Evolutionary conservation across 2,113 vertebrate genomes (phyloP), one percentile per base, ranked within the genome.

Genomic region (Octodon degus): DNA sequence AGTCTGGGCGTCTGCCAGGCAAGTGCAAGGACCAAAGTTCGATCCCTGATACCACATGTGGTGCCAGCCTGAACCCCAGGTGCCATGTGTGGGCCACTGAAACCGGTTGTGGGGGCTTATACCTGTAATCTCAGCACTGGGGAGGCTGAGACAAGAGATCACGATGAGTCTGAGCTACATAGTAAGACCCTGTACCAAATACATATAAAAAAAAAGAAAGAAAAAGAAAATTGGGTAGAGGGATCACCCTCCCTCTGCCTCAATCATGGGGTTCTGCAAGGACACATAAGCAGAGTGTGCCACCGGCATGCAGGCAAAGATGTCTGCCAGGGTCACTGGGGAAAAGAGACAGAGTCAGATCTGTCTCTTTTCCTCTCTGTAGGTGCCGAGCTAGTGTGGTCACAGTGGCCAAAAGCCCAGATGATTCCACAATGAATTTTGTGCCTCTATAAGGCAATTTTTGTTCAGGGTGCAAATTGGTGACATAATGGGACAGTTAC

Each of bases 381-480:
- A 62, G 32, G 40, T 7, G 32, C 43, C 24, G 55, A 89, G n/a
- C 77, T 76, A 90, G 17, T 11, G 65, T 37, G n/a, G 70, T 27
- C 87, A 72, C 53, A 50, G n/a, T 27, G 88, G 85, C 27, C 40
- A 84, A 76, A 81, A 55, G 70, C 63, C 68, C 97, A 97, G 89
- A 93, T 93, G 93, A 95, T 81, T 95, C 87, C 50, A 88, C 27
- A 22, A 1, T 22, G 68, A 74, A 40, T 91, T 74, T 94, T 74
- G 72, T 62, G 76, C 82, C 92, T 81, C 72, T 67, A n/a, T 30
- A 79, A 43, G 84, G 84, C 37, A 81, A 53, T 60, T 72, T 92
- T 89, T 93, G 53, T 77, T 58, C 25, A 37, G 0, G 0, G 68
- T 77, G 6, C 63, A 77, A 93, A 53, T 70, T 25, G 80, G 77